phyloP scores from a whole-genome alignment of 2,888 invertebrate genomes.

The Pomacea canaliculata region DNA sequence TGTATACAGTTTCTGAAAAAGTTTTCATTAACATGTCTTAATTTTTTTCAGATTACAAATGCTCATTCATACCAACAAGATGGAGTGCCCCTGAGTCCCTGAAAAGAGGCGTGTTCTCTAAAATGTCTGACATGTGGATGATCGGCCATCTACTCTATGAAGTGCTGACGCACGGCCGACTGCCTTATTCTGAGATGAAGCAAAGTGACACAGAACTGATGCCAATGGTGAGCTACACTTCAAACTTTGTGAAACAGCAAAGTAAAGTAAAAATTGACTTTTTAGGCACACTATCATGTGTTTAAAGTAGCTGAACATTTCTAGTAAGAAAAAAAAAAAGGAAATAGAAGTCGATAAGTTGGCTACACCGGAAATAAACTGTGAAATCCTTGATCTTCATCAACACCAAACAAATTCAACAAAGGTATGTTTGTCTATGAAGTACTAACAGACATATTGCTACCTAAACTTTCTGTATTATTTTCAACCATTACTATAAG shows the following conservation, averaged over 20 bases:
- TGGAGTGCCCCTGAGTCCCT: constrained; percentile 39
- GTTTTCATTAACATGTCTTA: neutral
- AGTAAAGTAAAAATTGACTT: too few species aligned
- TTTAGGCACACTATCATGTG: rapidly evolving
- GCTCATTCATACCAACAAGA: constrained; percentile 25
- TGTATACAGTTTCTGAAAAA: neutral
- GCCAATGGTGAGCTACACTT: neutral
- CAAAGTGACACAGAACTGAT: constrained; percentile 4
- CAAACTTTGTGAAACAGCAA: too few species aligned
- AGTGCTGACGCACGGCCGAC: constrained; percentile 32
- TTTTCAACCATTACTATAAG: too few species aligned
- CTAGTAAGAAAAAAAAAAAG: too few species aligned
- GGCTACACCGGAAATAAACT: too few species aligned
- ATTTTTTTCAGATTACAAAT: constrained; percentile 5
- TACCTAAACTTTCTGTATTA: too few species aligned
- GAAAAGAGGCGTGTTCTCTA: constrained; percentile 17
- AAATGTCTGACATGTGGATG: constrained; percentile 36
- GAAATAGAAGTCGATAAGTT: too few species aligned
- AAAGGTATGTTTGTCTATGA: too few species aligned
- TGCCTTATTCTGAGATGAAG: constrained; percentile 29
- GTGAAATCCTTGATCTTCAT: too few species aligned
- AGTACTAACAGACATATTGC: too few species aligned
- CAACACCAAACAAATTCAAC: too few species aligned
- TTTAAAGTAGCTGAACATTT: too few species aligned
- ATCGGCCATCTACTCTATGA: constrained; percentile 37